Conservation (phyloP, 2,797 vertebrate genomes). For the Sternotherus odoratus region DNA sequence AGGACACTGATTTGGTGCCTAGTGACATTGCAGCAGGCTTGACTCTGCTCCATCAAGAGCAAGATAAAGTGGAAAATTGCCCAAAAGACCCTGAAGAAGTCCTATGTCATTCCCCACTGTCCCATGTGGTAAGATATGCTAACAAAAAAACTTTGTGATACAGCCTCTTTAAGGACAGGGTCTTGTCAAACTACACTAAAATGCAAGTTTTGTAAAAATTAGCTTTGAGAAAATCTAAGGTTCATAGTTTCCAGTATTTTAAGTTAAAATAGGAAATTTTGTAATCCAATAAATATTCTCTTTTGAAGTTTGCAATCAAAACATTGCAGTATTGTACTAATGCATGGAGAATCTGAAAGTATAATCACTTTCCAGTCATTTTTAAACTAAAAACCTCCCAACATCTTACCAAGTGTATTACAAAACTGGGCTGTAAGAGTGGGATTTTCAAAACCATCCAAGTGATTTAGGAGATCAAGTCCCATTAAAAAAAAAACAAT, state of each 20-base stretch:
- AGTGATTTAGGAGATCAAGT: background rate
- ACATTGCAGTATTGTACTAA: background rate
- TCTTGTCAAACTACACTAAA: background rate
- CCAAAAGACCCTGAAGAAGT: constrained; percentile 85
- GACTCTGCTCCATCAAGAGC: constrained; percentile 95
- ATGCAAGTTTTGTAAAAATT: background rate
- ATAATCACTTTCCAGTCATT: background rate
- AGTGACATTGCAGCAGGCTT: constrained; percentile 97
- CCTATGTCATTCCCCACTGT: constrained; percentile 81
- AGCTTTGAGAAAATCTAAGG: background rate
- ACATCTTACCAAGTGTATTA: background rate
- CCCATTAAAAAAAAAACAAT: background rate
- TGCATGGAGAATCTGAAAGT: background rate
- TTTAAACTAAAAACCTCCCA: background rate
- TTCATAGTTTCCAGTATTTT: background rate
- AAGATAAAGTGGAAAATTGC: constrained; percentile 88
- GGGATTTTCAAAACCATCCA: background rate
- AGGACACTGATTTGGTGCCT: constrained; percentile 97
- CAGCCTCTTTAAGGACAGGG: background rate
- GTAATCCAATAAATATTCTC: background rate
- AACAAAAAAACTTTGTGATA: background rate
- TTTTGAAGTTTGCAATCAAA: background rate
- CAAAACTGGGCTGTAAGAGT: background rate
- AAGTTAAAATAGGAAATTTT: background rate
- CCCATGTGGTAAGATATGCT: constrained; percentile 82